A percentile compares a stretch with the other conserved stretches of the same genome.
phyloP scores from a whole-genome alignment of 2,113 vertebrate genomes.

The Oreotrochilus melanogaster region DNA sequence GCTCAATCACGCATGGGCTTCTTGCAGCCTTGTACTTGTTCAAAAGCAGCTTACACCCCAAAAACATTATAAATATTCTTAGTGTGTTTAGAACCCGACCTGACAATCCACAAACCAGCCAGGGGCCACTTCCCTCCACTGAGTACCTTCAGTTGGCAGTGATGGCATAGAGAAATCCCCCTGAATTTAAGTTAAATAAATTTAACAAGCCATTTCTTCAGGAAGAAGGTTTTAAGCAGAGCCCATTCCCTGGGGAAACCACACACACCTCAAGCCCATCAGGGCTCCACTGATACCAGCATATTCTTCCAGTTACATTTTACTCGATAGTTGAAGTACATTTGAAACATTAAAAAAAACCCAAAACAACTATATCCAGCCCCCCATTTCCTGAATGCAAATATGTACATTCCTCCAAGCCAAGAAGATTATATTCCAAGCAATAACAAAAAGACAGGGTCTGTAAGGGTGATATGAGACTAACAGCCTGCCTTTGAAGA shows the following conservation, averaged over 20 bases:
- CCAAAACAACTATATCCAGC: slow-evolving; percentile 15
- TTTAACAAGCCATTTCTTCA: not conserved
- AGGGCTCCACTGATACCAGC: not conserved
- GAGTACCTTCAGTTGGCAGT: not conserved
- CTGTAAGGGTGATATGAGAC: slow-evolving; percentile 65
- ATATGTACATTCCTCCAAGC: slow-evolving; percentile 63
- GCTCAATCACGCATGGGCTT: fast-evolving
- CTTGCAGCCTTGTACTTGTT: not conserved
- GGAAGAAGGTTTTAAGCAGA: not conserved
- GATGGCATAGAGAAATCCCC: not conserved
- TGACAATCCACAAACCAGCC: not conserved
- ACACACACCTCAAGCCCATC: not conserved
- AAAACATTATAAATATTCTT: not conserved
- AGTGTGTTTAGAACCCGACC: not conserved
- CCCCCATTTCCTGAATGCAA: slow-evolving; percentile 68
- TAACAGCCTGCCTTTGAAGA: slow-evolving; percentile 66
- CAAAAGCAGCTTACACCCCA: not conserved
- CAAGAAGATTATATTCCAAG: slow-evolving; percentile 69
- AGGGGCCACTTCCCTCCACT: fast-evolving
- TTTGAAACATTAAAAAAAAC: slow-evolving; percentile 57
- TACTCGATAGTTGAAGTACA: slow-evolving; percentile 19
- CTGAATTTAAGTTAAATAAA: not conserved
- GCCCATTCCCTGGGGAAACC: fast-evolving
- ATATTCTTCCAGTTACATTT: slow-evolving; percentile 37
- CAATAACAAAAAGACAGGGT: slow-evolving; percentile 55